Conservation (phyloP, 92 coral and sea anemone species). For the Phenganax marumi region DNA sequence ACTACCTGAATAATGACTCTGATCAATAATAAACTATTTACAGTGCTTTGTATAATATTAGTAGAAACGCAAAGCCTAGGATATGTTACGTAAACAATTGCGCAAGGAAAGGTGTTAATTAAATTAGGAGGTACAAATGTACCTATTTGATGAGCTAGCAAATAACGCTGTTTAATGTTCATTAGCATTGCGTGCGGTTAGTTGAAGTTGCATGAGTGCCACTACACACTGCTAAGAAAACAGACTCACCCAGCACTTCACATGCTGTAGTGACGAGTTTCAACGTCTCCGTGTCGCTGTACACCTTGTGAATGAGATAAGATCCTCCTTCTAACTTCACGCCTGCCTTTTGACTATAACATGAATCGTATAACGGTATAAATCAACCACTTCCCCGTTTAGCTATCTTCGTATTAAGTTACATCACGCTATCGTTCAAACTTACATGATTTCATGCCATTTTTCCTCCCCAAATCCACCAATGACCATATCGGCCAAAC, state of each 20-base stretch:
- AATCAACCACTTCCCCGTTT: too few relatives aligned
- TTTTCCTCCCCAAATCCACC: conserved; percentile 92
- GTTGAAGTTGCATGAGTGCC: neutral
- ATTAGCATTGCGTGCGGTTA: neutral
- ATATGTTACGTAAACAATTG: too few relatives aligned
- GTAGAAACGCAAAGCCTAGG: too few relatives aligned
- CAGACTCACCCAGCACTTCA: conserved; percentile 74
- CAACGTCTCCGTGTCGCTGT: conserved; percentile 84
- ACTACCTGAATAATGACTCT: too few relatives aligned
- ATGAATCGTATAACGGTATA: too few relatives aligned
- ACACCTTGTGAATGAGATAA: conserved; percentile 89
- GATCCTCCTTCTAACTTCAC: conserved; percentile 96
- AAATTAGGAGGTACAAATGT: too few relatives aligned
- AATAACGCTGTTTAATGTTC: neutral
- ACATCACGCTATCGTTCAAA: conserved; percentile 13
- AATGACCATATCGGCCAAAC: conserved; percentile 86
- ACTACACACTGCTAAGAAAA: neutral
- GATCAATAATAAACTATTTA: too few relatives aligned
- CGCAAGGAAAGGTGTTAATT: too few relatives aligned
- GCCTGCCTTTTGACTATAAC: conserved; percentile 82
- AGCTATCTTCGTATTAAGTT: too few relatives aligned
- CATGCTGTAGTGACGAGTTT: conserved; percentile 80
- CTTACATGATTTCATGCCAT: conserved; percentile 88
- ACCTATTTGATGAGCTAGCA: too few relatives aligned
- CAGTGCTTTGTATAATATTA: too few relatives aligned